phyloP scores from a whole-genome alignment of 2,888 invertebrate species.

The Oscheius sp. region DNA sequence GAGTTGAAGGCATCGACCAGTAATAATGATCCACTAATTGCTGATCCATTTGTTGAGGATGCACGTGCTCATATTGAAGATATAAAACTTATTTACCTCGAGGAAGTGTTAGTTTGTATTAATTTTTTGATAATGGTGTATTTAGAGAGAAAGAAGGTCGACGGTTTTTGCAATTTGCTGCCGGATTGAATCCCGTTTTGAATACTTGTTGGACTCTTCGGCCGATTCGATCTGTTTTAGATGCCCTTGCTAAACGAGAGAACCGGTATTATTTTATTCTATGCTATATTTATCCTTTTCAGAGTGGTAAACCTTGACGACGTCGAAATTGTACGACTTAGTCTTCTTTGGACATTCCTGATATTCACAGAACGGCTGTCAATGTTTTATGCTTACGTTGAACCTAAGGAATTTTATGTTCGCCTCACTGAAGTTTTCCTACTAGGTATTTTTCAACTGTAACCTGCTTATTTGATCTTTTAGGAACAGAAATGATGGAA shows the following conservation, averaged over 20 bases:
- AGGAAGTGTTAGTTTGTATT: constrained; percentile 63
- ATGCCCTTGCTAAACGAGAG: constrained; percentile 45
- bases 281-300: no score
- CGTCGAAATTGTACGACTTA: constrained; percentile 64
- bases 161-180: constrained; percentile 53
- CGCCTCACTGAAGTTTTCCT: constrained; percentile 62
- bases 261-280: no score
- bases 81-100: constrained; percentile 66
- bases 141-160: constrained; percentile 36
- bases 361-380: constrained; percentile 49
- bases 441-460: constrained; percentile 48
- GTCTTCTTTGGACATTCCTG: constrained; percentile 65
- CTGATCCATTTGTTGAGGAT: constrained; percentile 49
- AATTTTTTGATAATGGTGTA: constrained; percentile 7
- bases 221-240: constrained; percentile 62
- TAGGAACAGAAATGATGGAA: constrained; percentile 56
- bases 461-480: background rate
- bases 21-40: constrained; percentile 13
- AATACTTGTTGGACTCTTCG: constrained; percentile 67
- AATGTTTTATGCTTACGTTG: constrained; percentile 53
- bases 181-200: constrained; percentile 62
- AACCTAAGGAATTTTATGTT: constrained; percentile 61
- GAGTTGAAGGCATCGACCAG: constrained; percentile 44
- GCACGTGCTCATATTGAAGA: constrained; percentile 61
- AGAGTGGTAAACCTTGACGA: constrained; percentile 57